A percentile compares a stretch with the other conserved stretches of the same genome.
These are phyloP conservation scores for Anolis apletophallus DNA, from an alignment of 2,797 vertebrate genomes.

Conservation along the genomic window DNA sequence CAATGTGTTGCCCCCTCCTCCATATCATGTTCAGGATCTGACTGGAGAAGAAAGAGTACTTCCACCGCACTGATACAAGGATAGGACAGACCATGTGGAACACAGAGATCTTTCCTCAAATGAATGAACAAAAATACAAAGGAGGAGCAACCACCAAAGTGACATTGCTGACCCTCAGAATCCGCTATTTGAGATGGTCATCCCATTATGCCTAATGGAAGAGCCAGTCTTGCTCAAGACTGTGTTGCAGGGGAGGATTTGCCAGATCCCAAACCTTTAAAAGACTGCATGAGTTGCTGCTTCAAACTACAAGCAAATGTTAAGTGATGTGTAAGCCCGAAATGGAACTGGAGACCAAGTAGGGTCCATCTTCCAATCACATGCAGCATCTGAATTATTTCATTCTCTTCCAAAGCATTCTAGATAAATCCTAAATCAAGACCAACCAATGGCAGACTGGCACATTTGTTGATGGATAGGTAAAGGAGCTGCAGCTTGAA, in stretches of 20 bases:
- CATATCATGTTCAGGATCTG: background rate
- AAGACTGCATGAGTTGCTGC: background rate
- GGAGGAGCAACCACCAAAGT: background rate
- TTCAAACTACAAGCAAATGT: background rate
- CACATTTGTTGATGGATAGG: too few relatives aligned
- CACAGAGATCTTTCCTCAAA: background rate
- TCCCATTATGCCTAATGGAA: background rate
- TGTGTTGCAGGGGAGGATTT: background rate
- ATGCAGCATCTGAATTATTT: background rate
- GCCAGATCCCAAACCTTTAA: background rate
- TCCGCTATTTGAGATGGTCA: background rate
- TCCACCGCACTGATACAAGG: background rate
- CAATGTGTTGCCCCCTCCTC: background rate
- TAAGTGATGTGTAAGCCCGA: background rate
- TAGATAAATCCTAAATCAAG: background rate
- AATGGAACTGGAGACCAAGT: background rate
- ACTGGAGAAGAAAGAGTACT: background rate
- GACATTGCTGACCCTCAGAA: background rate
- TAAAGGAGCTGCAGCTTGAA: too few relatives aligned
- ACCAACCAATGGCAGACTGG: background rate
- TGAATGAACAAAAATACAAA: background rate
- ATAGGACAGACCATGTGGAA: background rate
- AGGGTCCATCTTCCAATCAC: background rate
- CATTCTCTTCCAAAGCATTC: background rate
- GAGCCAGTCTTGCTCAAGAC: background rate